Evolutionary conservation across 2,113 vertebrate species (phyloP).

Genomic region (Climacteris rufus): DNA sequence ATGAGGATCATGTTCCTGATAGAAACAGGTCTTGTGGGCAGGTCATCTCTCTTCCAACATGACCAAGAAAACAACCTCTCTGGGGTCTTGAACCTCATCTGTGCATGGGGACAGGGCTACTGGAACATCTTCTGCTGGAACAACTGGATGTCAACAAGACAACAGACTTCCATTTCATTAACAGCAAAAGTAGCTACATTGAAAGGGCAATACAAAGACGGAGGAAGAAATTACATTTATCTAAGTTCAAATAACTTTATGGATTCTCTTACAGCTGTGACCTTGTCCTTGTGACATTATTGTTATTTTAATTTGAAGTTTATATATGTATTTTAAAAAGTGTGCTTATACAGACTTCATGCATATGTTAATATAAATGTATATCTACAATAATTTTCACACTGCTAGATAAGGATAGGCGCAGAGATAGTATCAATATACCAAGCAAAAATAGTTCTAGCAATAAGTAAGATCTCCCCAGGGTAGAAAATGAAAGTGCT

Average conservation of each 20-base stretch:
- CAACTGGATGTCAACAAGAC: not conserved
- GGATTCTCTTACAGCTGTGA: not conserved
- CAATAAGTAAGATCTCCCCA: not conserved
- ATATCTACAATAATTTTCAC: not conserved
- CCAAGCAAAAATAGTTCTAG: not conserved
- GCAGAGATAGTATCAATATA: not conserved
- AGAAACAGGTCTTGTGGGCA: not conserved
- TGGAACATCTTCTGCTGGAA: not conserved
- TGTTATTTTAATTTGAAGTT: not conserved
- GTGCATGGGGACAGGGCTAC: not conserved
- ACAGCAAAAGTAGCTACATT: not conserved
- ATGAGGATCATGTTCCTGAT: rapidly evolving
- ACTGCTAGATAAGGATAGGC: not conserved
- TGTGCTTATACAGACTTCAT: not conserved
- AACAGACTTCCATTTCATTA: not conserved
- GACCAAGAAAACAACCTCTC: not conserved
- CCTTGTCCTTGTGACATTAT: not conserved
- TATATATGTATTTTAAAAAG: not conserved
- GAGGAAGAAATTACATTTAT: not conserved
- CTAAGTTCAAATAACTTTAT: not conserved
- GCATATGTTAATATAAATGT: not conserved
- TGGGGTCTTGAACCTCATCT: not conserved
- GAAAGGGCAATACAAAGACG: not conserved
- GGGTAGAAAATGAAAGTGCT: not conserved
- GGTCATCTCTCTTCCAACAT: not conserved